These are phyloP conservation scores for Zosterops lateralis DNA, from an alignment of 2,113 vertebrate genomes.

Conservation along the genomic window DNA sequence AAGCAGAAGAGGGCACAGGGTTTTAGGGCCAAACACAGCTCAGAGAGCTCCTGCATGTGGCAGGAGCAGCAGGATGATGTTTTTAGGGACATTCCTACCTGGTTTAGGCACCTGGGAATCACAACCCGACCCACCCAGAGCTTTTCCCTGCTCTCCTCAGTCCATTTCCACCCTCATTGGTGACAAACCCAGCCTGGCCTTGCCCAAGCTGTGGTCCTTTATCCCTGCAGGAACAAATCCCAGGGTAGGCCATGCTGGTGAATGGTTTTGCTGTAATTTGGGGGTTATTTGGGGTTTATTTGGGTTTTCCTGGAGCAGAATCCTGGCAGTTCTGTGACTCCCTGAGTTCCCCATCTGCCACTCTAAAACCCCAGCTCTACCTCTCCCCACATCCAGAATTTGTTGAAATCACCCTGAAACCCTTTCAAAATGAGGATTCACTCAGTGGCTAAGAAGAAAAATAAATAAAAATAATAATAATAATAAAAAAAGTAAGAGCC, in stretches of 20 bases:
- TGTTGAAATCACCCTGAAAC: background rate
- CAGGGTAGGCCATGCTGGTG: background rate
- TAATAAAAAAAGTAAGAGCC: background rate
- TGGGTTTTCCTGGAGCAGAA: background rate
- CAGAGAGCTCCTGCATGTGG: background rate
- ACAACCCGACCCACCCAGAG: fast-evolving
- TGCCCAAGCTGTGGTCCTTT: background rate
- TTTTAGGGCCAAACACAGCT: background rate
- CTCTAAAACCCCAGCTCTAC: background rate
- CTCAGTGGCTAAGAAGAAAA: background rate
- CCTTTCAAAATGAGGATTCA: background rate
- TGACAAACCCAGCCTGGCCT: background rate
- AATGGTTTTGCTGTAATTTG: background rate
- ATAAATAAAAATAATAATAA: no score
- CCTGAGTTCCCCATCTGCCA: background rate
- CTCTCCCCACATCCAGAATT: background rate
- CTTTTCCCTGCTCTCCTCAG: background rate
- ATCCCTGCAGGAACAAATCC: background rate
- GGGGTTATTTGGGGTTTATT: background rate
- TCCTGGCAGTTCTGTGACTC: background rate
- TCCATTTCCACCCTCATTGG: background rate
- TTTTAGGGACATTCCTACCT: background rate
- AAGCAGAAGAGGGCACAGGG: background rate
- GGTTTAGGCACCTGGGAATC: background rate
- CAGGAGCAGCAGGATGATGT: background rate